These are phyloP conservation scores for Folsomia manolachei DNA, from an alignment of 2,888 invertebrate species.

Conservation along the genomic window DNA sequence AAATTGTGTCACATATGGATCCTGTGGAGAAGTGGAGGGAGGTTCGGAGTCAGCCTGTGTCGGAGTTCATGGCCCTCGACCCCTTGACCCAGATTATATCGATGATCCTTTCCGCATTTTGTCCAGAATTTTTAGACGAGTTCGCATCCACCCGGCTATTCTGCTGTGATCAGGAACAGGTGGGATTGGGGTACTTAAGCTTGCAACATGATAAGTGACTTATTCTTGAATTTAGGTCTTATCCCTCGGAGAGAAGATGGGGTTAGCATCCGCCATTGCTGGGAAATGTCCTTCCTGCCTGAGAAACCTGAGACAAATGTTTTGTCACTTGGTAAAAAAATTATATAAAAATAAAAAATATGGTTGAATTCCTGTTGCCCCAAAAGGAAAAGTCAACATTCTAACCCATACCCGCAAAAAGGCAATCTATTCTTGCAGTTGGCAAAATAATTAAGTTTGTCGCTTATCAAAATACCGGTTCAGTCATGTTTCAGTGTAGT, in stretches of 20 bases:
- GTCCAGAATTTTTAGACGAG: slow-evolving; percentile 33
- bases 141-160: slow-evolving; percentile 29
- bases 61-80: slow-evolving; percentile 55
- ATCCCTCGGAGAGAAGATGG: slow-evolving; percentile 34
- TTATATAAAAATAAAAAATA: too few relatives aligned
- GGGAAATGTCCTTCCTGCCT: slow-evolving; percentile 78
- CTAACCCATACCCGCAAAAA: too few relatives aligned
- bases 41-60: slow-evolving; percentile 52
- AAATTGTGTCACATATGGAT: slow-evolving; percentile 63
- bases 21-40: slow-evolving; percentile 54
- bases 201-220: too few relatives aligned
- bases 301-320: slow-evolving; percentile 69
- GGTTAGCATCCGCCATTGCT: slow-evolving; percentile 65
- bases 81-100: slow-evolving; percentile 14
- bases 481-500: too few relatives aligned
- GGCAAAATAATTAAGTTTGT: too few relatives aligned
- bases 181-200: too few relatives aligned
- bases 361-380: too few relatives aligned
- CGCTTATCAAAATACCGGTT: too few relatives aligned
- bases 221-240: too few relatives aligned
- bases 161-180: slow-evolving; percentile 40
- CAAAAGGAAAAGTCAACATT: too few relatives aligned
- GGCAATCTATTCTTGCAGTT: too few relatives aligned
- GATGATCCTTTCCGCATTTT: slow-evolving; percentile 23
- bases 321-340: slow-evolving; percentile 80